phyloP scores from a whole-genome alignment of 1,140 invertebrate genomes.

The Mizuhopecten yessoensis region DNA sequence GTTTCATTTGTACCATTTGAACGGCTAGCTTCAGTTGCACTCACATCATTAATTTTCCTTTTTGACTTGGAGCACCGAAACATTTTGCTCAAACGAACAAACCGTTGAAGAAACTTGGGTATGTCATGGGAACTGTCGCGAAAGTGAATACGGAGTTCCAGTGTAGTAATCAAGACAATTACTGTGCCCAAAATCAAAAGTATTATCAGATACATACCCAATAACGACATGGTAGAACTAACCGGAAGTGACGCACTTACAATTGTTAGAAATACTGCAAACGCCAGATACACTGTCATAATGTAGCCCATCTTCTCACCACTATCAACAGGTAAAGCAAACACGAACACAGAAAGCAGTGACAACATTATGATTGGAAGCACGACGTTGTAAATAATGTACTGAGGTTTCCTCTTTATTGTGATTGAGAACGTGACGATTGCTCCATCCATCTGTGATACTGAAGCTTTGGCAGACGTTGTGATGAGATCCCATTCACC shows the following conservation, averaged over 20 bases:
- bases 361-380: slow-evolving; percentile 65
- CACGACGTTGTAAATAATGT: slow-evolving; percentile 63
- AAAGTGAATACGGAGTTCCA: slow-evolving; percentile 41
- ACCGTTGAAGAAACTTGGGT: not conserved
- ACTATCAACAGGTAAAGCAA: slow-evolving; percentile 61
- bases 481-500: slow-evolving; percentile 49
- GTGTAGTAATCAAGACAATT: slow-evolving; percentile 39
- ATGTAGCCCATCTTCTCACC: slow-evolving; percentile 65
- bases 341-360: slow-evolving; percentile 61
- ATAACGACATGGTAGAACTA: slow-evolving; percentile 59
- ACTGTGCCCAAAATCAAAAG: not conserved
- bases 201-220: slow-evolving; percentile 50
- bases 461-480: not conserved
- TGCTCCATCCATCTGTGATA: slow-evolving; percentile 26
- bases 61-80: not conserved
- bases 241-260: slow-evolving; percentile 59
- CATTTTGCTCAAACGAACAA: not conserved
- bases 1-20: not conserved
- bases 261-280: slow-evolving; percentile 67
- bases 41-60: not conserved
- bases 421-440: slow-evolving; percentile 64
- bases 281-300: slow-evolving; percentile 66
- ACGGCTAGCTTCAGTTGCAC: not conserved
- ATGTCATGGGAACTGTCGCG: not conserved
- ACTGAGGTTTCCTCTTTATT: slow-evolving; percentile 59